Evolutionary conservation across 53 echinoderm and acorn worm genomes (phyloP), one percentile per base, ranked within the genome.

Genomic region (Temnopleurus reevesii): DNA sequence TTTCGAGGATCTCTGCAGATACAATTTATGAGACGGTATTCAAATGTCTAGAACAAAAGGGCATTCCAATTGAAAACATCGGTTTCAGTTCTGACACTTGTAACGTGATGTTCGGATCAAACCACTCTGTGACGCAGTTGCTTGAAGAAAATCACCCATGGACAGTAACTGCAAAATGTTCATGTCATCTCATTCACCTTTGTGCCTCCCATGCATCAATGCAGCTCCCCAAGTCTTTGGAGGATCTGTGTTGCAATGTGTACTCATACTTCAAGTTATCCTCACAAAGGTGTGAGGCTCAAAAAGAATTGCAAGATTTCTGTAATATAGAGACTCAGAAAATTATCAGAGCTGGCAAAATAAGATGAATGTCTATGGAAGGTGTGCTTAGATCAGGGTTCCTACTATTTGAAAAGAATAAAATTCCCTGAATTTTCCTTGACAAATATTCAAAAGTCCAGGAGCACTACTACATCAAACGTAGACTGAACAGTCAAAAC

Each of bases 331-430:
- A 84, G 46, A n/a, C 45, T 8, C 90, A 90, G 44, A 28, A 45
- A 17, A 83, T 90, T 59, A 46, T 41, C 81, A n/a, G 53, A 51
- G 83, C 90, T 17, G 90, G 90, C 15, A 83, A 90, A 83, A 90
- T 83, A 45, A 90, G 90, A 65, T 90, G 83, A 83, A n/a, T 83
- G 2, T 90, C 55, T 9, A 90, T 90, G n/a, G 90, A 90, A 90
- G 31, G n/a, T n/a, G n/a, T n/a, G n/a, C n/a, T n/a, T n/a, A n/a
- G n/a, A n/a, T n/a, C n/a, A n/a, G n/a, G n/a, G n/a, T n/a, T n/a
- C n/a, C n/a, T n/a, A n/a, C n/a, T n/a, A n/a, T n/a, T n/a, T n/a
- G n/a, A n/a, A n/a, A n/a, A n/a, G n/a, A n/a, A n/a, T n/a, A n/a
- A n/a, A n/a, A n/a, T n/a, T n/a, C n/a, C n/a, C n/a, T n/a, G n/a